Evolutionary conservation across 2,113 vertebrate genomes (phyloP).

Genomic region (Mesoclemmys tuberculata): DNA sequence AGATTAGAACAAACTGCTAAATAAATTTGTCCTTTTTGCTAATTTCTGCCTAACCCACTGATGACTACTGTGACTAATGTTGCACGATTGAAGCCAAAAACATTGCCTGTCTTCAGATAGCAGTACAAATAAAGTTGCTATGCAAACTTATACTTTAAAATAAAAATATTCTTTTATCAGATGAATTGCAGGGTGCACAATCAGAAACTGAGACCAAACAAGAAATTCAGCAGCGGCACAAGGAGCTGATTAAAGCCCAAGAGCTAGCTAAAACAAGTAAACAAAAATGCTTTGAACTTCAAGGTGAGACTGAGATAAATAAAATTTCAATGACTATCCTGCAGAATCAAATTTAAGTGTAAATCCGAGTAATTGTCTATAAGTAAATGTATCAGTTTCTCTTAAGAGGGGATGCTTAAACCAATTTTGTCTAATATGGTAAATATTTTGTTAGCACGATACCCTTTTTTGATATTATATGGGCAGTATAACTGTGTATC

Average conservation of each 20-base stretch:
- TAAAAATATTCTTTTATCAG: conserved; percentile 83
- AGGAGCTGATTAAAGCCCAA: conserved; percentile 94
- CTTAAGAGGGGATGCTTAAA: background rate
- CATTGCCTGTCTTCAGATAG: background rate
- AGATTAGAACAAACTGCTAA: conserved; percentile 22
- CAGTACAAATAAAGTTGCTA: conserved; percentile 52
- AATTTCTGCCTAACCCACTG: conserved; percentile 68
- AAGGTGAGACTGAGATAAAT: conserved; percentile 86
- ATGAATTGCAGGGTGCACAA: conserved; percentile 89
- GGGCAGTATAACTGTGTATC: too few species aligned
- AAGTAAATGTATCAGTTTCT: background rate
- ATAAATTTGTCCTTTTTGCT: conserved; percentile 57
- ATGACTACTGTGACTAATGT: conserved; percentile 57
- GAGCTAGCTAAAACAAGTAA: conserved; percentile 95
- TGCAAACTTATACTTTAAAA: conserved; percentile 73
- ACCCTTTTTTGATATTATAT: too few species aligned
- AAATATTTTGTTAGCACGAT: background rate
- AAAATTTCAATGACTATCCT: conserved; percentile 37
- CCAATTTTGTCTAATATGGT: background rate
- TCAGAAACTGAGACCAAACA: conserved; percentile 92
- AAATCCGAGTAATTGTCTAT: background rate
- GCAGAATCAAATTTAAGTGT: background rate
- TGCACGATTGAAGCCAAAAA: conserved; percentile 37
- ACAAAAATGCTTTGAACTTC: conserved; percentile 96
- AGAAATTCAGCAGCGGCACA: conserved; percentile 93